phyloP scores from a whole-genome alignment of 2,797 vertebrate genomes.

The Sarcoramphus papa region DNA sequence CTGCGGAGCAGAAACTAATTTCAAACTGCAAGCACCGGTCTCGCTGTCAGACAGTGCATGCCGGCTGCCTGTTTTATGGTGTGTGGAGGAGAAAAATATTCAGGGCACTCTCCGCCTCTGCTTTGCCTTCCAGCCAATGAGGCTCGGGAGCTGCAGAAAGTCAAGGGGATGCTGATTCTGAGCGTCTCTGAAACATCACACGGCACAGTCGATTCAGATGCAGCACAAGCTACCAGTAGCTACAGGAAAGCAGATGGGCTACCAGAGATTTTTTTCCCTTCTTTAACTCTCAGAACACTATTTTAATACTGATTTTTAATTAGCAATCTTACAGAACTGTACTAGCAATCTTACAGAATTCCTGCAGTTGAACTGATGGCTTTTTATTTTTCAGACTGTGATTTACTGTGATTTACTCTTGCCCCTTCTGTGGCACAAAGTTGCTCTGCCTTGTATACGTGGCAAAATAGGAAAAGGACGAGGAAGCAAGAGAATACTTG shows the following conservation, averaged over 20 bases:
- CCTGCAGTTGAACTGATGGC: background rate
- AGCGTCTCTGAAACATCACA: background rate
- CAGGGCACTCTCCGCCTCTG: slow-evolving; percentile 60
- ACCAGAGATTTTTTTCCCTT: background rate
- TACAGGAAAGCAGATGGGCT: background rate
- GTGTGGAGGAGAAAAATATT: slow-evolving; percentile 22
- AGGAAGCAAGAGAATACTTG: background rate
- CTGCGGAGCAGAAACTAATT: background rate
- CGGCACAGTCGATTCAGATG: background rate
- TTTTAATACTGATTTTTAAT: background rate
- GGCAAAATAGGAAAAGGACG: background rate
- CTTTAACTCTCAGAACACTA: background rate
- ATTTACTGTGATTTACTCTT: background rate
- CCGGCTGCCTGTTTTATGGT: slow-evolving; percentile 34
- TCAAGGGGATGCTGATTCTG: background rate
- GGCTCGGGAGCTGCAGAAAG: background rate
- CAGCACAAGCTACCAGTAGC: background rate
- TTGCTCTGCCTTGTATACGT: background rate
- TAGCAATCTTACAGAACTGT: background rate
- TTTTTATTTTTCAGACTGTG: background rate
- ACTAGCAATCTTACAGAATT: background rate
- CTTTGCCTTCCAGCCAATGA: slow-evolving; percentile 67
- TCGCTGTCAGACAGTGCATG: background rate
- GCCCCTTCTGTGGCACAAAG: background rate
- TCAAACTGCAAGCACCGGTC: background rate